Base-by-base conservation (phyloP, 2,888 invertebrate species). In the Drosophila mayaguana region DNA sequence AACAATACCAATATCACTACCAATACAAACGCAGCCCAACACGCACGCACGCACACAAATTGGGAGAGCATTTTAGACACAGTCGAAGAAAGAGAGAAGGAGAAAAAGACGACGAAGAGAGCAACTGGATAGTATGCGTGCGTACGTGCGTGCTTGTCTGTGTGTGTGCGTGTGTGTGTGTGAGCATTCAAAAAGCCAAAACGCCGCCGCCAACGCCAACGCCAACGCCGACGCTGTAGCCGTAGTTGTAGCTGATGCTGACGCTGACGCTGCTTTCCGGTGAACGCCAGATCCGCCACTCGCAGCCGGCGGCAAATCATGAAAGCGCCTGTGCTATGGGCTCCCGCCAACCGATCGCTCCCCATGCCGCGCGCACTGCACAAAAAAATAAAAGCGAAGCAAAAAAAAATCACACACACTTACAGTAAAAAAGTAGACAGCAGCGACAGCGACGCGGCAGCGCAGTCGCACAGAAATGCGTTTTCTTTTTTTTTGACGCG, bases 401-500 rank as follows among this genome's bases (percentile, higher is more conserved):
- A 55, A 64, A 46, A 46, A 50, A 67, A 46, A 36, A 59, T n/a
- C n/a, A n/a, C 25, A 40, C 7, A 43, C 14, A 43, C 25, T 54
- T 14, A 16, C 32, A 56, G 40, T 32, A 45, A 66, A 53, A 55
- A 81, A 75, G 87, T 62, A 78, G 81, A 66, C 54, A 25, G 64
- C 60, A 54, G 56, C 18, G 51, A 63, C 46, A 56, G 46, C 20
- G 48, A 14, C 65, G 45, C 53, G 11, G 61, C 72, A 60, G 55
- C 59, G 43, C 67, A 65, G 66, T 50, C 80, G 75, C 69, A 70
- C 81, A 72, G 77, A 79, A 83, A 86, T 87, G 85, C 78, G 81
- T 83, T 73, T 74, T 77, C 68, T 82, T 87, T 89, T 82, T 87
- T 86, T 89, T 89, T 84, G 89, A 89, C 81, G 86, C 79, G 77